Evolutionary conservation across 2,888 invertebrate genomes (phyloP), one percentile per base, ranked within the genome.

Genomic region (Eudemis profundana): DNA sequence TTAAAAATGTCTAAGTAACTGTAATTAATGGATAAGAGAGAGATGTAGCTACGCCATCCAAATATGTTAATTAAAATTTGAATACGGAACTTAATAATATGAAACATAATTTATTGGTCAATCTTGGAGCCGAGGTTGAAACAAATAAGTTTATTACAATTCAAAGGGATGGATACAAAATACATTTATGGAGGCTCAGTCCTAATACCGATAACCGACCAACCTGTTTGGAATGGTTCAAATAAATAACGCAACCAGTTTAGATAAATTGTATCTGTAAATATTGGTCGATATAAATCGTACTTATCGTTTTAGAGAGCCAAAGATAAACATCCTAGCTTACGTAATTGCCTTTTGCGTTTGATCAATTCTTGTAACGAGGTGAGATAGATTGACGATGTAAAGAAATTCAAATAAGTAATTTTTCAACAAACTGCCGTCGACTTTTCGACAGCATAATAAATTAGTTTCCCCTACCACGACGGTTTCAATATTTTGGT

Each of bases 211-310:
- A 87, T 87, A 87, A 83, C 78, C 82, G 79, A 75, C 82, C 84
- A 90, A 90, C 90, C 89, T 87, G 90, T 87, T 90, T 74, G 75
- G 75, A 86, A 84, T 85, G 82, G 79, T 82, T 80, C 82, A 82
- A 88, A 89, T 88, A 88, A 87, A 89, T 87, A 87, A 84, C 82
- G 74, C 78, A 82, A 85, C 87, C 82, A 78, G 87, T 89, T 88
- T 82, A 87, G 88, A 91, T 90, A 89, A 86, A 86, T 83, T 81
- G 78, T 83, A 86, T 88, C 87, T 84, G 86, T 86, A 87, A 89
- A 86, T 89, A 88, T 87, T 83, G 84, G 79, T 81, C 78, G 80
- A 81, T 87, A 85, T 85, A 86, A 84, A 87, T 83, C 82, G 78
- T 75, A 77, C 79, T 81, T 86, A 87, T 86, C 84, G 81, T 77